Base-by-base conservation (phyloP, 1,140 invertebrate species). In the Reticulitermes speratus region DNA sequence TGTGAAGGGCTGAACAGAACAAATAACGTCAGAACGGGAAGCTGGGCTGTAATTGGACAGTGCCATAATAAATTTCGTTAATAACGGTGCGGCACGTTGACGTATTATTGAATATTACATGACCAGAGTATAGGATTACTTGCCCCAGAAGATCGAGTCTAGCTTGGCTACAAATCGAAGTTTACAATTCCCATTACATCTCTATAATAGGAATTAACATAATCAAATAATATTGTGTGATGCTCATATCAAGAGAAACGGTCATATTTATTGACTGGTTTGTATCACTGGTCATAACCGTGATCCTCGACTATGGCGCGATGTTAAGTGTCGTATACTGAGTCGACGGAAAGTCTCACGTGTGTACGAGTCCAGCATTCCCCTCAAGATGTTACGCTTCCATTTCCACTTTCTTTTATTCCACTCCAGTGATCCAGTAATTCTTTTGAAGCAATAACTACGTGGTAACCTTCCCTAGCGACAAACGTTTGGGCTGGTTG, bases 91-190 rank as follows among this genome's bases (percentile, higher is more conserved):
- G 14, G 25, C n/a, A 25, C n/a, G 65, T 75, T 75, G 25, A 75
- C 65, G 65, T 25, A 75, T 75, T 75, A 75, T 30, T 75, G 65
- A 25, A 75, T 75, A 75, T 75, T 75, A 14, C 65, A 75, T 75
- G 65, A 30, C n/a, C 14, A 30, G 65, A 75, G n/a, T 30, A 6
- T 75, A 30, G 25, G 65, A 75, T 75, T 30, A 30, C 25, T 65
- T 65, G 21, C 59, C 59, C 59, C 25, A n/a, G 65, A 75, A 75
- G 65, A 16, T 55, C 19, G 5, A 55, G 1, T 0, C 19, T 12
- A 55, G 65, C 25, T 75, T 25, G 25, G n/a, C 6, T 75, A 30
- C 65, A 75, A 30, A 75, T 30, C n/a, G 65, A 30, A 30, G 65
- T 25, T 30, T 30, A 75, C 65, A 75, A 75, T 75, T 30, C 65